These are phyloP conservation scores for Dendropsophus ebraccatus DNA, from an alignment of 2,113 vertebrate species.

Conservation along the genomic window DNA sequence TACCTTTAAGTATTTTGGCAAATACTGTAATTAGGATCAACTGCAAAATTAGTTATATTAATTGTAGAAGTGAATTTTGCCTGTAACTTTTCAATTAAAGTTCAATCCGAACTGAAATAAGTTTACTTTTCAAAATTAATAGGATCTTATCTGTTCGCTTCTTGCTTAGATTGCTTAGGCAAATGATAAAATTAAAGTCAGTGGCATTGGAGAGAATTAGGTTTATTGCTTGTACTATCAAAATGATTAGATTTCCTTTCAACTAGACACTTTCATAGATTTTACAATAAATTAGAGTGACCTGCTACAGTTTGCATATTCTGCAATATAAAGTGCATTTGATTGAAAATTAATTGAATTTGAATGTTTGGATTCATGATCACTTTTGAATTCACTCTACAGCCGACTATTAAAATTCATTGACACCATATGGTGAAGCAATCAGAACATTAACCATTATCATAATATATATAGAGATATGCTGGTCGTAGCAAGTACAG, in stretches of 20 bases:
- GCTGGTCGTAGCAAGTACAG: too few species aligned
- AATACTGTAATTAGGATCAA: not conserved
- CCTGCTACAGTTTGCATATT: not conserved
- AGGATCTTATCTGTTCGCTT: not conserved
- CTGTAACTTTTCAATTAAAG: not conserved
- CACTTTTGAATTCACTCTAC: not conserved
- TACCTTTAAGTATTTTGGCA: too few species aligned
- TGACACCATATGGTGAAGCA: too few species aligned
- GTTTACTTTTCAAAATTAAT: not conserved
- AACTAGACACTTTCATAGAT: slow-evolving; percentile 12
- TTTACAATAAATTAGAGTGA: not conserved
- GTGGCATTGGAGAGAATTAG: not conserved
- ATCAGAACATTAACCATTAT: too few species aligned
- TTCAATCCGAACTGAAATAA: not conserved
- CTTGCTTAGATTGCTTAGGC: not conserved
- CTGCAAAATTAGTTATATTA: not conserved
- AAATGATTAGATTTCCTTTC: not conserved
- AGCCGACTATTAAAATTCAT: too few species aligned
- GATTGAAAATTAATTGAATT: not conserved
- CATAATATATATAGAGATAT: too few species aligned
- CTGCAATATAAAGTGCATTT: not conserved
- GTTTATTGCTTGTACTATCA: slow-evolving; percentile 7
- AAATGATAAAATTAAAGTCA: slow-evolving; percentile 2
- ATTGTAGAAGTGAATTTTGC: not conserved
- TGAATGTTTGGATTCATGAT: not conserved